phyloP scores from a whole-genome alignment of 2,888 invertebrate genomes.

The Arge pagana region DNA sequence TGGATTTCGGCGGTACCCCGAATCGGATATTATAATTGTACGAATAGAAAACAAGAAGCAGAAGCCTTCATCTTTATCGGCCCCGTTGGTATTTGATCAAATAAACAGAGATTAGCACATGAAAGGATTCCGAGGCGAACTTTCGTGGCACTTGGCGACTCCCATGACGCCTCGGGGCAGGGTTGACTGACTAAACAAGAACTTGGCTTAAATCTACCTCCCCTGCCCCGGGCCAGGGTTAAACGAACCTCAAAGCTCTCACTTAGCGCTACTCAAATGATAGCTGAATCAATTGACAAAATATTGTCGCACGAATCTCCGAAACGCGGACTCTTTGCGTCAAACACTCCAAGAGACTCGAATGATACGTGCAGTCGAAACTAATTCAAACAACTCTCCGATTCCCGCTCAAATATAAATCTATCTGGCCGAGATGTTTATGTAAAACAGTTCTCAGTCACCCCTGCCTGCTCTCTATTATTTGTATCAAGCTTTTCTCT shows the following conservation, averaged over 20 bases:
- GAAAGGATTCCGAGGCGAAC: conserved; percentile 38
- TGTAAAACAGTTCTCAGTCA: conserved; percentile 50
- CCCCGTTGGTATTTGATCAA: conserved; percentile 43
- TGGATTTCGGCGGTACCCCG: no score
- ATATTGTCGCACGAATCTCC: conserved; percentile 47
- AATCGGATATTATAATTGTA: no score
- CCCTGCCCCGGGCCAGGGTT: conserved; percentile 53
- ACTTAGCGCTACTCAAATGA: conserved; percentile 40
- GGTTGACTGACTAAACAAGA: conserved; percentile 57
- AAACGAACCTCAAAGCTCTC: conserved; percentile 50
- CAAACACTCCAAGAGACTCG: background rate
- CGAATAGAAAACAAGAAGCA: no score
- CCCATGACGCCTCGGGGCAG: conserved; percentile 54
- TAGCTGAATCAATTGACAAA: conserved; percentile 55
- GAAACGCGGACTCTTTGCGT: conserved; percentile 25
- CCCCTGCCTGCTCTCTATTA: no score
- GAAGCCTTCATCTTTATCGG: no score
- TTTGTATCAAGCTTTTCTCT: no score
- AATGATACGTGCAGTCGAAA: background rate
- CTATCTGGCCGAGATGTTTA: conserved; percentile 45
- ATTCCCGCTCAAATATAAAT: background rate
- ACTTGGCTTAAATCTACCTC: conserved; percentile 54
- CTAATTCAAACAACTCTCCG: conserved; percentile 7
- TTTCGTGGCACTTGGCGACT: conserved; percentile 53
- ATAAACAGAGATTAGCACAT: conserved; percentile 55